Conservation (phyloP, 2,113 vertebrate species). For the Thunnus thynnus region DNA sequence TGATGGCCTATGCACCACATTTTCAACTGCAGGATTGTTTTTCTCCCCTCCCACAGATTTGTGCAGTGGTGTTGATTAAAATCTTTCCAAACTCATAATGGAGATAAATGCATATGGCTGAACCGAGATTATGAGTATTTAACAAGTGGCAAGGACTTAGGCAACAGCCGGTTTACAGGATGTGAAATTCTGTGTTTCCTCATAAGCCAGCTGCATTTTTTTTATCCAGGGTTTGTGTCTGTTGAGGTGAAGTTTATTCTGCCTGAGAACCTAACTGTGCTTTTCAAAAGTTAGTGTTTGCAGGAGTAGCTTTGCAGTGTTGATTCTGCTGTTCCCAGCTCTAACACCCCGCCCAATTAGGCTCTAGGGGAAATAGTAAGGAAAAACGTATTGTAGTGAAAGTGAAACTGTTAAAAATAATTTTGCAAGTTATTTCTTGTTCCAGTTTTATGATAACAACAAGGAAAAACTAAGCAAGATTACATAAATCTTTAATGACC, state of each 20-base stretch:
- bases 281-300: constrained; percentile 4
- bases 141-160: constrained; percentile 12
- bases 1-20: background rate
- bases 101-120: constrained; percentile 19
- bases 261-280: background rate
- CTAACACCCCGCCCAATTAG: background rate
- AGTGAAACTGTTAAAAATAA: background rate
- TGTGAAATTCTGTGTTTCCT: constrained; percentile 25
- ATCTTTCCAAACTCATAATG: constrained; percentile 22
- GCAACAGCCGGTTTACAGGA: background rate
- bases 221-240: background rate
- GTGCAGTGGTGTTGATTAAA: constrained; percentile 16
- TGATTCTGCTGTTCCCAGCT: background rate
- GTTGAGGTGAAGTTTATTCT: constrained; percentile 1
- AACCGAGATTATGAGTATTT: constrained; percentile 32
- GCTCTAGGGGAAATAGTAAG: background rate
- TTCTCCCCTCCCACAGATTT: background rate
- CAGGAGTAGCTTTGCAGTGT: constrained; percentile 6
- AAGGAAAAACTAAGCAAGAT: background rate
- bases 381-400: background rate
- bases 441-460: constrained; percentile 3
- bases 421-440: background rate
- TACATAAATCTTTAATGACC: constrained; percentile 11
- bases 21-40: constrained; percentile 10
- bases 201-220: constrained; percentile 10